Evolutionary conservation across 2,113 vertebrate genomes (phyloP).

Genomic region (Taxidea taxus): DNA sequence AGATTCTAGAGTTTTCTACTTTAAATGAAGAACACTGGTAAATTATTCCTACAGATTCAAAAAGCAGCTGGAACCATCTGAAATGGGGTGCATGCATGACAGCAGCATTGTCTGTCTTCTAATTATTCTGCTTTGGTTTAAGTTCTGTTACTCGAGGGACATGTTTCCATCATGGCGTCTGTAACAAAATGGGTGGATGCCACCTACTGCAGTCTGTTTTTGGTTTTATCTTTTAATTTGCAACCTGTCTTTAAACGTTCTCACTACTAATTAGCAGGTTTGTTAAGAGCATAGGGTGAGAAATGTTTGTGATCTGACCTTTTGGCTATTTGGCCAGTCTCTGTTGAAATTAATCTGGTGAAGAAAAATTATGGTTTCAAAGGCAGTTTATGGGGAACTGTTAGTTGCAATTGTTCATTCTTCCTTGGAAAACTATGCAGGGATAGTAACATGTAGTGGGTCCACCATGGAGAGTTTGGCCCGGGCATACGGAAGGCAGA

Average conservation of each 20-base stretch:
- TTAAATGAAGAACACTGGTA: background rate
- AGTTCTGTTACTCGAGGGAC: background rate
- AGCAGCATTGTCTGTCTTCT: background rate
- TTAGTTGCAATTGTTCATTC: background rate
- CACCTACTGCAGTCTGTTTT: background rate
- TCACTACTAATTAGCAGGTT: background rate
- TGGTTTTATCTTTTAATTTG: background rate
- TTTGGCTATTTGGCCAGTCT: background rate
- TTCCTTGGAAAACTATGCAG: background rate
- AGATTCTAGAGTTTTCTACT: background rate
- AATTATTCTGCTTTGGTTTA: background rate
- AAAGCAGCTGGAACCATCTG: background rate
- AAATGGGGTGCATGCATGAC: background rate
- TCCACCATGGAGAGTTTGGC: background rate
- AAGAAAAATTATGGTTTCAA: slow-evolving; percentile 17
- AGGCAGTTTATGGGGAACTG: background rate
- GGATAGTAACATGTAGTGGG: background rate
- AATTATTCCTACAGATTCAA: slow-evolving; percentile 13
- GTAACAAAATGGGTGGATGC: background rate
- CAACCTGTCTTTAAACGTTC: background rate
- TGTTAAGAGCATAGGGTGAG: background rate
- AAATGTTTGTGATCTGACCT: background rate
- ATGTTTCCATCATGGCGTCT: background rate
- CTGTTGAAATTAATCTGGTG: slow-evolving; percentile 13
- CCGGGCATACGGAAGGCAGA: background rate